Evolutionary conservation across 2,113 vertebrate genomes (phyloP), one percentile per base, ranked within the genome.

Genomic region (Tachysurus fulvidraco): DNA sequence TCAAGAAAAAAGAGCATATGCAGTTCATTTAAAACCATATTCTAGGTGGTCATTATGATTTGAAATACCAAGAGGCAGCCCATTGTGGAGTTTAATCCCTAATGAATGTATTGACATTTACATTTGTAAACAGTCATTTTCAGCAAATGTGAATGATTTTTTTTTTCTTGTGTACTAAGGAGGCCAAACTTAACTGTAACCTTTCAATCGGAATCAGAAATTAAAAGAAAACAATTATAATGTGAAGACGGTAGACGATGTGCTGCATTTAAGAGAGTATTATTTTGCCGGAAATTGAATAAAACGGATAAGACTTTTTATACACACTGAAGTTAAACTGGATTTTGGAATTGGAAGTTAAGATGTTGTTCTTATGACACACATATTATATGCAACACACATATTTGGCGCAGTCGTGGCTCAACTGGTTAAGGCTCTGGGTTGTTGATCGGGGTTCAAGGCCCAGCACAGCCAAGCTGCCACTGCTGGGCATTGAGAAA

Each of bases 91-190:
- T 85, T 76, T 19, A 41, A 79, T 52, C 59, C 79, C 78, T 78
- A 85, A 30, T 55, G 55, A 83, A 88, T 74, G 67, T 83, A 85
- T 85, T 79, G 78, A 89, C 83, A 78, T 86, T 87, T 85, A 71
- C 87, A 73, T 41, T n/a, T 2, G 64, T 81, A 81, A 86, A 78
- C 54, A 65, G 87, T 85, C 16, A 64, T 86, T 87, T 85, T 87
- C 79, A 81, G 73, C 54, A 87, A 84, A 86, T 86, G 79, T 82
- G 81, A 52, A 69, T 55, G 65, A 64, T 54, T 52, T 84, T 52
- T 50, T 50, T 50, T 50, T 50, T 81, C 36, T 88, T 71, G 54
- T 83, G 19, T 80, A 28, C 64, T 46, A 44, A 83, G 78, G 55
- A 73, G 73, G 86, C 54, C 73, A 87, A 30, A 65, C 86, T 76